Evolutionary conservation across 2,113 vertebrate species (phyloP), one percentile per base, ranked within the genome.

Genomic region (Casuarius casuarius): DNA sequence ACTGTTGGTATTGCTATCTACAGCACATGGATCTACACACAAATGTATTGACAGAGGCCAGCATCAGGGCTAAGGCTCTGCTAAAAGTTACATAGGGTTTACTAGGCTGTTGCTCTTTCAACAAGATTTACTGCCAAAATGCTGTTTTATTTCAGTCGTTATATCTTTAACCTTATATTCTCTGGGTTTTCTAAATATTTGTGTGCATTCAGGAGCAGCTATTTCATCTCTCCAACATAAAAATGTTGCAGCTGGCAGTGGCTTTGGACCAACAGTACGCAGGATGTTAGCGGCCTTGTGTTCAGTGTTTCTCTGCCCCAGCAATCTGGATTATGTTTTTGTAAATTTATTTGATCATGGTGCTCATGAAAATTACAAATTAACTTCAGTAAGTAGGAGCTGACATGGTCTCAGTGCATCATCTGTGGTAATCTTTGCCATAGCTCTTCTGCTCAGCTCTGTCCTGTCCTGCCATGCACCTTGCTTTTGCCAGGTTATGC

Each of bases 251-350:
- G 90, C 95, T 95, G 93, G 93, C 85, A 94, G 63, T 96, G 95
- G 94, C 95, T 93, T 90, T 81, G 93, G 28, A 95, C 92, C 96
- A 97, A 44, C 35, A 93, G 93, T 22, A 95, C 63, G 86, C 94
- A 96, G 93, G 96, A 96, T 93, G 88, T 95, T 86, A 42, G 71
- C 88, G 95, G 93, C 61, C 72, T 72, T 96, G 81, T 96, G 90
- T 74, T 75, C 90, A 90, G 72, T 63, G 92, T 54, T 93, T 40
- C 82, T 94, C 82, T 96, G 93, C 59, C 85, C 61, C 76, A 95
- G 94, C 87, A 92, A 90, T 96, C 93, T 96, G 92, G 93, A 92
- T 88, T 97, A 70, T 92, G 88, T 97, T 97, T 95, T 94, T 61
- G 63, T 70, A 70, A 66, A 72, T 96, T 94, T 95, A 96, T 96